Evolutionary conservation across 1,140 invertebrate species (phyloP).

Genomic region (Bombus superbus): DNA sequence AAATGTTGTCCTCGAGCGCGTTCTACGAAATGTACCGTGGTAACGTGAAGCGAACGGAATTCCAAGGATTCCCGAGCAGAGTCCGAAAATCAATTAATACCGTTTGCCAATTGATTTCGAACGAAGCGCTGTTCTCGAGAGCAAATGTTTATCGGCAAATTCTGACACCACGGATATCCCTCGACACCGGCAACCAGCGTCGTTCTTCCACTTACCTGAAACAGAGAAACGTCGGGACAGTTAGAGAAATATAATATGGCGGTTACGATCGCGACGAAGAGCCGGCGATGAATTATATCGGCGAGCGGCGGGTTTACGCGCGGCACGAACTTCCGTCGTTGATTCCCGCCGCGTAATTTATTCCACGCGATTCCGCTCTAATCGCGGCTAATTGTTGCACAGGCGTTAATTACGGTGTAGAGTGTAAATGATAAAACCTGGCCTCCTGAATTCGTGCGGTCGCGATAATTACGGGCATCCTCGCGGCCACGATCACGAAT

Average conservation of each 20-base stretch:
- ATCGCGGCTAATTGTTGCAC: slow-evolving; percentile 63
- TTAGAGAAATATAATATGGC: neutral
- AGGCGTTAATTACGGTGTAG: slow-evolving; percentile 72
- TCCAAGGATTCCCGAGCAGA: neutral
- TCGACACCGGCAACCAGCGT: neutral
- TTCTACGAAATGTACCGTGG: neutral
- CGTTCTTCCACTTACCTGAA: slow-evolving; percentile 35
- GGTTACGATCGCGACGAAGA: neutral
- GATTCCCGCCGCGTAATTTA: slow-evolving; percentile 14
- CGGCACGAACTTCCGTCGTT: slow-evolving; percentile 1
- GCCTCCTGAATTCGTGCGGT: slow-evolving; percentile 54
- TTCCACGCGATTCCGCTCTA: slow-evolving; percentile 49
- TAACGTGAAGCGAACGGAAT: neutral
- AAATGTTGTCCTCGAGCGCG: slow-evolving; percentile 11
- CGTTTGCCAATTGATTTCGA: slow-evolving; percentile 1
- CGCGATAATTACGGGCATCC: slow-evolving; percentile 66
- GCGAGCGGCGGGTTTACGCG: too few species aligned
- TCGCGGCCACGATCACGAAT: slow-evolving; percentile 14
- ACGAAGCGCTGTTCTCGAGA: neutral
- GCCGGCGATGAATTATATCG: slow-evolving; percentile 2
- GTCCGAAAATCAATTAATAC: neutral
- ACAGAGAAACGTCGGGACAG: neutral
- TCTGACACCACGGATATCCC: neutral
- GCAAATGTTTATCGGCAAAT: neutral
- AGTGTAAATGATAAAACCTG: slow-evolving; percentile 72